These are phyloP conservation scores for Anisognathus igniventris DNA, from an alignment of 2,797 vertebrate species.

Conservation along the genomic window DNA sequence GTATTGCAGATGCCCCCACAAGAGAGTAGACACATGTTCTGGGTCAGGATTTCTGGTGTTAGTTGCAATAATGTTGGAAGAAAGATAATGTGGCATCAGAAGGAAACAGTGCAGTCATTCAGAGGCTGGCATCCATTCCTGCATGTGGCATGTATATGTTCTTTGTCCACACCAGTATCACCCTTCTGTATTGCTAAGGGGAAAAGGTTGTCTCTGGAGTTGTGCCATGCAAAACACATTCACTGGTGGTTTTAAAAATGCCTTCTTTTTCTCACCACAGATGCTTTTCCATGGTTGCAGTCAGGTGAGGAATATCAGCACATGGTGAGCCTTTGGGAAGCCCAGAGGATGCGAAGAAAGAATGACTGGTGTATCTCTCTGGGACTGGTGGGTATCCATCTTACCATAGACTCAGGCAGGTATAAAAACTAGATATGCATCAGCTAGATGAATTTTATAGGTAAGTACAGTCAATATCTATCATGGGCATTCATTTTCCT, in stretches of 20 bases:
- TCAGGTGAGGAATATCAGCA: not conserved
- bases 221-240: not conserved
- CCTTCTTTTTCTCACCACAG: not conserved
- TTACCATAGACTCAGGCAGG: not conserved
- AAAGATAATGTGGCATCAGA: not conserved
- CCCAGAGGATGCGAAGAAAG: not conserved
- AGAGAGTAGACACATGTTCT: not conserved
- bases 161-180: not conserved
- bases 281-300: not conserved
- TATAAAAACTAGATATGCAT: not conserved
- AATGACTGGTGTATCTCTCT: not conserved
- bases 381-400: not conserved
- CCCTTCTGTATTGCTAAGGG: not conserved
- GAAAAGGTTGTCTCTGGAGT: not conserved
- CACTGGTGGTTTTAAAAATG: not conserved
- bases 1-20: not conserved
- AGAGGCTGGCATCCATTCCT: not conserved
- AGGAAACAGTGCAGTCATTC: not conserved
- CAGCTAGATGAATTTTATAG: not conserved
- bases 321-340: not conserved
- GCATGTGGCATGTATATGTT: rapidly evolving
- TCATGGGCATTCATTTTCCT: not conserved
- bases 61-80: not conserved
- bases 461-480: not conserved
- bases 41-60: not conserved